Evolutionary conservation across 2,797 vertebrate genomes (phyloP).

Genomic region (Enteromius radiatus): DNA sequence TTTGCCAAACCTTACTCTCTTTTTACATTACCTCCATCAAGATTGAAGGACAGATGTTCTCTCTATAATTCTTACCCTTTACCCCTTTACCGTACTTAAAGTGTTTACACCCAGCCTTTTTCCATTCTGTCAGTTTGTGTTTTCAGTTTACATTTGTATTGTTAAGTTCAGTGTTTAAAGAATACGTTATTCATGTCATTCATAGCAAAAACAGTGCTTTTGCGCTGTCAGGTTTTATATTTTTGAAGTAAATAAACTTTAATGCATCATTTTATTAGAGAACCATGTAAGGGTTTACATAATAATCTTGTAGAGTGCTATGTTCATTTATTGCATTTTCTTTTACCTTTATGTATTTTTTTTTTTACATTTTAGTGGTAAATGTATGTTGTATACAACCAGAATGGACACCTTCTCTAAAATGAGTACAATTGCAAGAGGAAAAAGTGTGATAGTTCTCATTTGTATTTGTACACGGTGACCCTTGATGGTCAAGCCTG

Average conservation of each 20-base stretch:
- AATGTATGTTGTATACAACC: not conserved
- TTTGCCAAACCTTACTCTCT: constrained; percentile 75
- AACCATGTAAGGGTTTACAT: not conserved
- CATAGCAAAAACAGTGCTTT: not conserved
- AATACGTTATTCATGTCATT: not conserved
- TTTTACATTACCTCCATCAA: constrained; percentile 74
- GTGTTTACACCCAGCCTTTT: not conserved
- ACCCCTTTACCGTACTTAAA: not conserved
- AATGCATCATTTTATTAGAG: not conserved
- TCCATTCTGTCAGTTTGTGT: not conserved
- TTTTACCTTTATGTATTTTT: not conserved
- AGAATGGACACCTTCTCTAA: not conserved
- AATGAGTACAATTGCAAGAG: not conserved
- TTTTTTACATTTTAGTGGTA: not conserved
- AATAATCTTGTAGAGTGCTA: not conserved
- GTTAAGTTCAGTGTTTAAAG: not conserved
- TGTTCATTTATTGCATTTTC: not conserved
- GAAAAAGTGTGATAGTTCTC: not conserved
- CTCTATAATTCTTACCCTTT: not conserved
- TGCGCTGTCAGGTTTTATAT: not conserved
- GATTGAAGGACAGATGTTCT: constrained; percentile 49
- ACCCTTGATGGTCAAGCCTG: not conserved
- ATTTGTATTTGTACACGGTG: not conserved
- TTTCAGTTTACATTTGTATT: not conserved
- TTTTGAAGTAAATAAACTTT: not conserved